These are phyloP conservation scores for Phoebastria nigripes DNA, from an alignment of 2,797 vertebrate genomes.

Conservation along the genomic window DNA sequence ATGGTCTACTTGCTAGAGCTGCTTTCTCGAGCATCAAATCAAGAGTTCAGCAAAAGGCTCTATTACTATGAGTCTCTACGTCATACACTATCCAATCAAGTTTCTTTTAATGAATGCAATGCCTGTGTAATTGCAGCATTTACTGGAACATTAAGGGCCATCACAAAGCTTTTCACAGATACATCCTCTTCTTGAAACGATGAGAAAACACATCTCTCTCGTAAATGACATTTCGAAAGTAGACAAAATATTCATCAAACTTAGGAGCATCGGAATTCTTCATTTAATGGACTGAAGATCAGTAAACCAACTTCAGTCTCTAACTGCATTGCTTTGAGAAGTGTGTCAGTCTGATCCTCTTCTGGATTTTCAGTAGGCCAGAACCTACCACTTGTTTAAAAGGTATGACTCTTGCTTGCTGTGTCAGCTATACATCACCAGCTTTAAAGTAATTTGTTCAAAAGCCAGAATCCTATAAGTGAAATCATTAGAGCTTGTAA, in stretches of 20 bases:
- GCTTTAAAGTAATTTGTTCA: not conserved
- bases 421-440: not conserved
- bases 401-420: not conserved
- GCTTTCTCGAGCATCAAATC: not conserved
- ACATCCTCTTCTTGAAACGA: not conserved
- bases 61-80: not conserved
- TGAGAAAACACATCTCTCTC: not conserved
- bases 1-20: not conserved
- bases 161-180: not conserved
- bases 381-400: not conserved
- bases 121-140: not conserved
- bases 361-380: not conserved
- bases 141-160: not conserved
- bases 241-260: not conserved
- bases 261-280: not conserved
- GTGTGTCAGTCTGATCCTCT: not conserved
- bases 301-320: not conserved
- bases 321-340: not conserved
- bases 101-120: not conserved
- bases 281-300: not conserved
- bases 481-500: not conserved
- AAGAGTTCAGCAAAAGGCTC: not conserved
- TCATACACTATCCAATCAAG: not conserved
- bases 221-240: not conserved
- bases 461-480: not conserved